Percentiles rank a stretch among this genome's conserved stretches.
Evolutionary conservation across 2,888 invertebrate genomes (phyloP).

Genomic region (Masnerella sp.): DNA sequence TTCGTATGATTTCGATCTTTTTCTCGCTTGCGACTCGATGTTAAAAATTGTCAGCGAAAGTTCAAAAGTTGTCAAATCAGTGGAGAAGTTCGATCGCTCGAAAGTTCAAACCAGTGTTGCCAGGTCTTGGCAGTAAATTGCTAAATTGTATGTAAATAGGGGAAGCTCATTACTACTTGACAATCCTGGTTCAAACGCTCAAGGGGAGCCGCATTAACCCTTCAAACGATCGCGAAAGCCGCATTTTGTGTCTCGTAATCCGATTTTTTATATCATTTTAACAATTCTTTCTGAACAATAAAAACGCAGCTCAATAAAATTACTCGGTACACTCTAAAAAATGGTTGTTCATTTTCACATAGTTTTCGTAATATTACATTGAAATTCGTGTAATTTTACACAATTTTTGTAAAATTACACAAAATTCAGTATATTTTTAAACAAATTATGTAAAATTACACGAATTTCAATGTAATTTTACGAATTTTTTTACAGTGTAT

Average conservation of each 20-base stretch:
- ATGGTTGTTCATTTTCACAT: too few relatives aligned
- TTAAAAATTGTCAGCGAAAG: conserved; percentile 52
- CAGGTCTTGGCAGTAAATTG: conserved; percentile 54
- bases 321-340: too few relatives aligned
- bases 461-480: too few relatives aligned
- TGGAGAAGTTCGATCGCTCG: conserved; percentile 52
- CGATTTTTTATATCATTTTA: conserved; percentile 34
- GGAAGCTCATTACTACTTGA: conserved; percentile 60
- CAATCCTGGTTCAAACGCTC: conserved; percentile 55
- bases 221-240: conserved; percentile 44
- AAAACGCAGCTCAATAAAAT: too few relatives aligned
- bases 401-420: not conserved
- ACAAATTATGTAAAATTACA: too few relatives aligned
- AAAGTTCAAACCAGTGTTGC: conserved; percentile 54
- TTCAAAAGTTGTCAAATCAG: conserved; percentile 52
- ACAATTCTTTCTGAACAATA: conserved; percentile 19
- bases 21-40: conserved; percentile 46
- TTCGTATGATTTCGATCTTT: too few relatives aligned
- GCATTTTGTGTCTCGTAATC: conserved; percentile 22
- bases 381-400: too few relatives aligned
- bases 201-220: conserved; percentile 50
- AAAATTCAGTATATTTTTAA: too few relatives aligned
- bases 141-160: conserved; percentile 60
- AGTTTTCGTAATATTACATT: too few relatives aligned
- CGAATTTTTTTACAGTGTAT: too few relatives aligned